Base-by-base conservation (phyloP, 2,888 invertebrate genomes). In the Acronicta psi region DNA sequence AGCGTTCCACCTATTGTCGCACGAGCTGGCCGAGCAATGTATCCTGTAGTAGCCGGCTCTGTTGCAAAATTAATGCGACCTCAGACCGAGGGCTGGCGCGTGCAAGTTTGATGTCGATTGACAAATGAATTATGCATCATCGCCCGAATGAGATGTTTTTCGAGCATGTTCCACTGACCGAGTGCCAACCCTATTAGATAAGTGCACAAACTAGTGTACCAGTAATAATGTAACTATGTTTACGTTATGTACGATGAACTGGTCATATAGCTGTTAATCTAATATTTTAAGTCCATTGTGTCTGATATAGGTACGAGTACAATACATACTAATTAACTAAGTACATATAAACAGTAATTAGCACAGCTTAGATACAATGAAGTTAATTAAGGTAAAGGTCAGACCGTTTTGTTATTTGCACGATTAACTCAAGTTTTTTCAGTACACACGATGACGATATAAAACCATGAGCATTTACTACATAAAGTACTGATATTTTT, bases 81-180 rank as follows among this genome's bases (percentile, higher is more conserved):
- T 57, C 56, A 70, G 57, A 66, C 51, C 52, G 46, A 51, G 59
- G 57, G 58, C 36, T 49, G 56, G 55, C 54, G 59, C 59, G 44
- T 77, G 75, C 81, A 80, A 65, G 61, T 75, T 80, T 75, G 50
- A 79, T 76, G 68, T 38, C 67, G 47, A 62, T 34, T 73, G 73
- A 72, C 77, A 73, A 60, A 68, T 77, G 65, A 78, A 77, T 76
- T 71, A 76, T 73, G 66, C 63, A 74, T 42, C 54, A 44, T 25
- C 11, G 20, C 38, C 44, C 16, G 59, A 60, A 71, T 66, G 71
- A 71, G 69, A 65, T 59, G 51, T 59, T 70, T 67, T 66, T 62
- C 29, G 38, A 46, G 45, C 44, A 29, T 55, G 41, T 40, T 45
- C 47, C 14, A 41, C 51, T 65, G 52, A 65, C 67, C 45, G 52